Base-by-base conservation (phyloP, 2,113 vertebrate genomes). In the Galeopterus variegatus region DNA sequence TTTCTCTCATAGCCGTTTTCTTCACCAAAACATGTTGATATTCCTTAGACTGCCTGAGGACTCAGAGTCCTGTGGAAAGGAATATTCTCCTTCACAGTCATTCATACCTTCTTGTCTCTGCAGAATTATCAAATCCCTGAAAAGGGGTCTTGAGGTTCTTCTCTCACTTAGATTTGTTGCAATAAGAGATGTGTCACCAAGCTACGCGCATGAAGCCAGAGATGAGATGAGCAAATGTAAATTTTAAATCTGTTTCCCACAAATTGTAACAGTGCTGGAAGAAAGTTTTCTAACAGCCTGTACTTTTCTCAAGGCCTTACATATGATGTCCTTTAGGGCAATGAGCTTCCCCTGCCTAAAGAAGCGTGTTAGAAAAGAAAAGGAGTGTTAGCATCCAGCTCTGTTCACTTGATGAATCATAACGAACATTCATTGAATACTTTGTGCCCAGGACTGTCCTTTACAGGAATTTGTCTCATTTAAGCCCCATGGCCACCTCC, bases 271-370 rank as follows among this genome's bases (percentile, higher is more conserved):
- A 21, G 50, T 12, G 5, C 31, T 73, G 6, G 11, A 56, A 75
- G 48, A 58, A 60, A 45, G 64, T 52, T 80, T 85, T 60, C 45
- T 58, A 36, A 72, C n/a, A 83, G n/a, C 17, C 13, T 5, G 4
- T 12, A 45, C 33, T 89, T 62, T 85, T 33, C 24, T 41, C 50
- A 80, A 81, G 50, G 15, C 9, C n/a, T 89, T 8, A 12, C n/a
- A 64, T 1, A 0, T n/a, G 31, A 50, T 50, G 21, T 69, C n/a
- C 60, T 48, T 36, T 33, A 72, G 10, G 17, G 19, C 1, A 0
- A 26, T 31, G 21, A 14, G 14, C 41, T 50, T 15, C 50, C 26
- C 9, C 28, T 1, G 1, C 65, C 50, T 62, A 24, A 17, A 36
- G 26, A 67, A 70, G 21, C 33, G 10, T 45, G 33, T 54, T 76